These are phyloP conservation scores for Saccopteryx leptura DNA, from an alignment of 2,113 vertebrate species.

Conservation along the genomic window DNA sequence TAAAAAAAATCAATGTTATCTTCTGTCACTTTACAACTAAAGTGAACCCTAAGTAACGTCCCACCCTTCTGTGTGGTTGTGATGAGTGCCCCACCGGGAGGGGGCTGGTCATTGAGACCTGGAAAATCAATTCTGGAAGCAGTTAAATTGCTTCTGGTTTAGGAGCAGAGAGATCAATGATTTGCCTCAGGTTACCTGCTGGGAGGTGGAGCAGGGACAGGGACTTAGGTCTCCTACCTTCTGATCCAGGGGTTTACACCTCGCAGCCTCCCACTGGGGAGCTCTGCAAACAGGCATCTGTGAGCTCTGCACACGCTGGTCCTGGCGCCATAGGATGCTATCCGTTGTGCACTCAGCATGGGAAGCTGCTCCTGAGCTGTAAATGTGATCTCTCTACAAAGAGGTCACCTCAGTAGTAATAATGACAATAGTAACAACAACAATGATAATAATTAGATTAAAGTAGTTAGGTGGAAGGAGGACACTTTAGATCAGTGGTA, in stretches of 20 bases:
- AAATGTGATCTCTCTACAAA: neutral
- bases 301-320: neutral
- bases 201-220: neutral
- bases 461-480: neutral
- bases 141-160: neutral
- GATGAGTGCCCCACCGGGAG: neutral
- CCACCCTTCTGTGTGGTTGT: neutral
- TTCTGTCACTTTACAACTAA: neutral
- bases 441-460: neutral
- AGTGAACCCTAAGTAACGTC: too few species aligned
- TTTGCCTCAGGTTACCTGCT: neutral
- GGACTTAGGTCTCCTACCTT: neutral
- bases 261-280: neutral
- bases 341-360: neutral
- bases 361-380: neutral
- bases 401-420: neutral
- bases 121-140: neutral
- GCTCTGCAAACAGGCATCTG: fast-evolving
- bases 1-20: neutral
- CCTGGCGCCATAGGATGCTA: fast-evolving
- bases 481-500: neutral
- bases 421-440: neutral
- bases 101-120: neutral
- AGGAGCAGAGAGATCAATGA: neutral
- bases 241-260: too few species aligned